A percentile compares a stretch with the other conserved stretches of the same genome.
Conservation (phyloP, 2,888 invertebrate genomes). For the Pantelozetes paolii region DNA sequence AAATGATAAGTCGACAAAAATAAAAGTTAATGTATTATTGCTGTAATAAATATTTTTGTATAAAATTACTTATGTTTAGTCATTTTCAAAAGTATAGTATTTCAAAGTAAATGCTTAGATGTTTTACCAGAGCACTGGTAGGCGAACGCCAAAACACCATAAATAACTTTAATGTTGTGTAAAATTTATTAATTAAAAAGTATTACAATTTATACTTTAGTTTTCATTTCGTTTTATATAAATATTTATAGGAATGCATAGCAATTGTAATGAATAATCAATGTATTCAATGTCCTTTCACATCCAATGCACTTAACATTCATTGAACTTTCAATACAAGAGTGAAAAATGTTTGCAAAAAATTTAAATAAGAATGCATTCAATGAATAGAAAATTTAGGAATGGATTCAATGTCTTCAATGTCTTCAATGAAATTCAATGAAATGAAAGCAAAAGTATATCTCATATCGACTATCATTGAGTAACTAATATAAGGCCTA, state of each 20-base stretch:
- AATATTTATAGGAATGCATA: neutral
- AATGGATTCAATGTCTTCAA: neutral
- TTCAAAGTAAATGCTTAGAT: too few species aligned
- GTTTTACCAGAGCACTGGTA: too few species aligned
- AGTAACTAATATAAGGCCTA: neutral
- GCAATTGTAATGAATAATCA: slow-evolving; percentile 8
- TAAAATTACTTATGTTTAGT: neutral
- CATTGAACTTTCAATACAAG: neutral
- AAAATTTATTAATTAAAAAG: neutral
- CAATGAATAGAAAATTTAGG: neutral
- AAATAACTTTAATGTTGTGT: neutral
- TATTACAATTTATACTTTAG: neutral
- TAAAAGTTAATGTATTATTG: slow-evolving; percentile 33
- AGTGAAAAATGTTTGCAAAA: neutral
- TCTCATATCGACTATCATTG: slow-evolving; percentile 14
- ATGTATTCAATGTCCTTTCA: neutral
- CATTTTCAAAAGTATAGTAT: too few species aligned
- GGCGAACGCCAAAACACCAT: too few species aligned
- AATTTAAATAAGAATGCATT: slow-evolving; percentile 29
- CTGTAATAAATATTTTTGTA: slow-evolving; percentile 25
- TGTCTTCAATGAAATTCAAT: neutral
- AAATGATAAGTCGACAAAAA: slow-evolving; percentile 8
- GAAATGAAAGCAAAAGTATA: neutral
- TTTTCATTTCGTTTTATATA: too few species aligned
- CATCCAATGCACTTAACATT: slow-evolving; percentile 23